Evolutionary conservation across 2,888 invertebrate species (phyloP).

Genomic region (Drosophila hawaiiensis): DNA sequence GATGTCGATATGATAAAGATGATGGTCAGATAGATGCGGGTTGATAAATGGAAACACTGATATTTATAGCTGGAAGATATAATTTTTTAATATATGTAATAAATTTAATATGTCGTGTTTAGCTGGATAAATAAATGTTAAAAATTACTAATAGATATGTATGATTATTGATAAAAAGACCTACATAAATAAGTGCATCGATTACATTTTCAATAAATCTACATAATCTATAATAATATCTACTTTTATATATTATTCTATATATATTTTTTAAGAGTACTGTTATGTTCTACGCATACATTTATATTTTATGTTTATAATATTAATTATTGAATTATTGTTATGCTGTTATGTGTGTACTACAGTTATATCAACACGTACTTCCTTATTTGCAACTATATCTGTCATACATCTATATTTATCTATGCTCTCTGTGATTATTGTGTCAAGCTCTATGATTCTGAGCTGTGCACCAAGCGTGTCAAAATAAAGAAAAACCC

Average conservation of each 20-base stretch:
- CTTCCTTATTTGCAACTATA: not conserved
- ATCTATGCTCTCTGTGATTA: not conserved
- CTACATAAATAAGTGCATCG: not conserved
- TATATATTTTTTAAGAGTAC: not conserved
- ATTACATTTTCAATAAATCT: not conserved
- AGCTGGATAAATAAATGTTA: no score
- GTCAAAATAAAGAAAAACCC: slow-evolving; percentile 17
- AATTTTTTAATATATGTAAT: not conserved
- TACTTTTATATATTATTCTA: not conserved
- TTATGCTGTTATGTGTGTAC: not conserved
- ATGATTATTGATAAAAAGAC: not conserved
- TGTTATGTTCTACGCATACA: not conserved
- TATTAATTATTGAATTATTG: not conserved
- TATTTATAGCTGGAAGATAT: not conserved
- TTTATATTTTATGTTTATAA: no score
- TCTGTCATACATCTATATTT: not conserved
- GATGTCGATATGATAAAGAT: not conserved
- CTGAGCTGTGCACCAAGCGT: slow-evolving; percentile 46
- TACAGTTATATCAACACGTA: not conserved
- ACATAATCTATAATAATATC: not conserved
- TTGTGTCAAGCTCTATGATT: slow-evolving; percentile 54
- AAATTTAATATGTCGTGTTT: not conserved
- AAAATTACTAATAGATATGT: not conserved
- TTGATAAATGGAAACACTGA: not conserved
- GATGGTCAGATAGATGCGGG: not conserved